Base-by-base conservation (phyloP, 2,888 invertebrate genomes). In the Chalcis sispes region DNA sequence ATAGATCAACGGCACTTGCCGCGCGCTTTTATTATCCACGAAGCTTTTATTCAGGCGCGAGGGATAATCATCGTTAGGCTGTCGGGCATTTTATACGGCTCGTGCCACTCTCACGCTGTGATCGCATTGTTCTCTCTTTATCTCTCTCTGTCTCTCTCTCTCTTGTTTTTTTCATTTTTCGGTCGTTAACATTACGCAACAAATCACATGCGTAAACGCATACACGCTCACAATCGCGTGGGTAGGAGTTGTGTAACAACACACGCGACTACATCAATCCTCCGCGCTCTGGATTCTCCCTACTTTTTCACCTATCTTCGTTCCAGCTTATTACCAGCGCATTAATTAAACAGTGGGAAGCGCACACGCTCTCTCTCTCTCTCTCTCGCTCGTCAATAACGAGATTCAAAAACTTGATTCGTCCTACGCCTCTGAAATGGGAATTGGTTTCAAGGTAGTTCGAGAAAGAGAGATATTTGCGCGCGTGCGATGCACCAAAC, bases 151-250 rank as follows among this genome's bases (percentile, higher is more conserved):
- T n/a, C n/a, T n/a, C n/a, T n/a, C n/a, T n/a, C n/a, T n/a, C n/a
- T n/a, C n/a, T n/a, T n/a, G n/a, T n/a, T n/a, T n/a, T n/a, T n/a
- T n/a, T n/a, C n/a, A n/a, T n/a, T n/a, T n/a, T n/a, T 54, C 40
- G 59, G 46, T 20, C 56, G 46, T 67, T 59, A 59, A 23, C 59
- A 50, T 70, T 70, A 32, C 25, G 59, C 69, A 70, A 70, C n/a
- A 29, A n/a, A 27, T 42, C 25, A 4, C 48, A 5, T 7, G 10
- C 8, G 42, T 13, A 15, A 42, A 42, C 42, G 15, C 36, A n/a
- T 48, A 18, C 15, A 27, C 23, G 2, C 40, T 0, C 29, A 13
- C 46, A 46, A 18, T 32, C 29, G 25, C 50, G 29, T 36, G 20
- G 20, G 8, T 20, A 32, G 42, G 13, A 15, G 27, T 25, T 25